Evolutionary conservation across 2,888 invertebrate species (phyloP).

Genomic region (Ctena decussata): DNA sequence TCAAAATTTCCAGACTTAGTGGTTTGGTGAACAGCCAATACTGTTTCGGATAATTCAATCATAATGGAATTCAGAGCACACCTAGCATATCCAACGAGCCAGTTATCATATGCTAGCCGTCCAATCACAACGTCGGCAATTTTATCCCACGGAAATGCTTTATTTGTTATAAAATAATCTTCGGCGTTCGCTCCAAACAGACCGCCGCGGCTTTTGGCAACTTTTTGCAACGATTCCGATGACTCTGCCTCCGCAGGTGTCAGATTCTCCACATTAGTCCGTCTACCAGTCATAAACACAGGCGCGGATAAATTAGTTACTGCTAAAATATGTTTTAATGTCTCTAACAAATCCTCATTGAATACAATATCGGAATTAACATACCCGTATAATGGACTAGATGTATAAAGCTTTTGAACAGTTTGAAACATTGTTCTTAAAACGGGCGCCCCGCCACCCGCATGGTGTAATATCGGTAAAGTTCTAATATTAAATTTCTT

Average conservation of each 20-base stretch:
- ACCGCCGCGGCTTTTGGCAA: constrained; percentile 60
- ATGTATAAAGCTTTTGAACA: constrained; percentile 62
- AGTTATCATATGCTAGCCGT: constrained; percentile 78
- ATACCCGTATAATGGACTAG: constrained; percentile 74
- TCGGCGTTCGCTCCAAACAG: constrained; percentile 73
- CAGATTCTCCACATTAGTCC: constrained; percentile 66
- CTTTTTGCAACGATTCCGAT: constrained; percentile 33
- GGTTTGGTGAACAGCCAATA: constrained; percentile 77
- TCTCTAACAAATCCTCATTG: constrained; percentile 65
- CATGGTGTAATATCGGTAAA: constrained; percentile 59
- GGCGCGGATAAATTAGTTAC: constrained; percentile 34
- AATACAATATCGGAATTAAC: constrained; percentile 81
- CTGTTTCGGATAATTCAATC: constrained; percentile 71
- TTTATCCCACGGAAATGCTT: constrained; percentile 71
- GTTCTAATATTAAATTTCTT: constrained; percentile 49
- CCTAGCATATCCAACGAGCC: constrained; percentile 72
- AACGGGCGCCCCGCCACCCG: constrained; percentile 72
- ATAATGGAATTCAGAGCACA: constrained; percentile 59
- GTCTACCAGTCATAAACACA: constrained; percentile 60
- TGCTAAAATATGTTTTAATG: constrained; percentile 53
- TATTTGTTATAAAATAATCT: constrained; percentile 77
- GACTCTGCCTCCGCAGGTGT: constrained; percentile 46
- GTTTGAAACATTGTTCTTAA: constrained; percentile 77
- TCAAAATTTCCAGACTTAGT: constrained; percentile 69
- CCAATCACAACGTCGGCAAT: constrained; percentile 78